A percentile compares a stretch with the other conserved stretches of the same genome.
Conservation (phyloP, 2,797 vertebrate species). For the Aphelocoma californica region DNA sequence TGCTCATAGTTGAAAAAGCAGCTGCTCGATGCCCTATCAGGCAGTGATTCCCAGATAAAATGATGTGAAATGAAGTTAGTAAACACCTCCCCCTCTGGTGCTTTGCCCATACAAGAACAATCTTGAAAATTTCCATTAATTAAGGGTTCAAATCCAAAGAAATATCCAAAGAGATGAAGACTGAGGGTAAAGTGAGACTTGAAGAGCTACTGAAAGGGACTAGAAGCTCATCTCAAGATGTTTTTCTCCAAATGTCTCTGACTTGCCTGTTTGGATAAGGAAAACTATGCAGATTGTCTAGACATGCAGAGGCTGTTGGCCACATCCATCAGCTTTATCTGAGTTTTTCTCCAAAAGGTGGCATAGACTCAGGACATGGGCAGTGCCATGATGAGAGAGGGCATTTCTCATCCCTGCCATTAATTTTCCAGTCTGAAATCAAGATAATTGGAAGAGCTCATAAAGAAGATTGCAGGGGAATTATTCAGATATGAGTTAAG, state of each 20-base stretch:
- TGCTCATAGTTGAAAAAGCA: background rate
- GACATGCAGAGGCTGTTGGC: background rate
- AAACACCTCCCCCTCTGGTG: background rate
- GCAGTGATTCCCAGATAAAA: background rate
- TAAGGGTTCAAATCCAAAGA: background rate
- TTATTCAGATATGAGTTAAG: background rate
- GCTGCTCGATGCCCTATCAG: background rate
- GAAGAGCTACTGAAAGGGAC: conserved; percentile 30
- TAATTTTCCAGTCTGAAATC: background rate
- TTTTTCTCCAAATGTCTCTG: background rate
- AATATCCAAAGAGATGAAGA: background rate
- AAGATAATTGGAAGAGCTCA: background rate
- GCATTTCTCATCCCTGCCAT: background rate
- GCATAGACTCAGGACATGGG: background rate
- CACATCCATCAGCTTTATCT: background rate
- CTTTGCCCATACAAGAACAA: background rate
- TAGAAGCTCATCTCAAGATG: background rate
- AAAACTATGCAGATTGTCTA: conserved; percentile 33
- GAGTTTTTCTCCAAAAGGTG: background rate
- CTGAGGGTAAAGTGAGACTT: background rate
- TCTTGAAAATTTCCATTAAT: background rate
- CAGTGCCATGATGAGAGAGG: background rate
- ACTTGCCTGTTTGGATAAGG: background rate
- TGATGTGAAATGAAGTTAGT: background rate
- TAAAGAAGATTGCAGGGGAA: background rate